Evolutionary conservation across 2,113 vertebrate genomes (phyloP).

Genomic region (Actinemys pallida): DNA sequence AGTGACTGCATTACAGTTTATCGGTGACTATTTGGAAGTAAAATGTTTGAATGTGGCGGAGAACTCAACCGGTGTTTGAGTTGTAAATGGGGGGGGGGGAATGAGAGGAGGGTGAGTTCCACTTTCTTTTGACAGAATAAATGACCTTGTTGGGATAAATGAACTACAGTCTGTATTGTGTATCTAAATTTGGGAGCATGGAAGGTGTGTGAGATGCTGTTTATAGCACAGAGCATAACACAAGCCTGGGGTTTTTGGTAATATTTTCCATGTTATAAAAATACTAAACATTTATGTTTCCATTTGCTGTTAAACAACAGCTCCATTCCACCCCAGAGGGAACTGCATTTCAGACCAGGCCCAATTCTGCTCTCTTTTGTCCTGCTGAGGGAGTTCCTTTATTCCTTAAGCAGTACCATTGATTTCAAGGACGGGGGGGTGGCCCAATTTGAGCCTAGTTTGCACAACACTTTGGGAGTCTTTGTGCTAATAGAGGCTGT

Average conservation of each 20-base stretch:
- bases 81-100: not conserved
- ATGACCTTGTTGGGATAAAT: not conserved
- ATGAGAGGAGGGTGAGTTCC: not conserved
- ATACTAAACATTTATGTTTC: not conserved
- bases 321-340: not conserved
- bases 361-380: not conserved
- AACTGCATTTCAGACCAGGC: not conserved
- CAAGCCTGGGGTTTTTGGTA: not conserved
- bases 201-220: not conserved
- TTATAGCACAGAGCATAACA: not conserved
- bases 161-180: not conserved
- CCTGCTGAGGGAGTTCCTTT: not conserved
- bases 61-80: not conserved
- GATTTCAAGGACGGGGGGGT: not conserved
- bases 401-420: not conserved
- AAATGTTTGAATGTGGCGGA: not conserved
- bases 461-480: rapidly evolving
- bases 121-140: not conserved
- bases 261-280: not conserved
- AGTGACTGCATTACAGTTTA: not conserved
- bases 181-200: not conserved
- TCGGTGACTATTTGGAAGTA: not conserved
- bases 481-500: rapidly evolving
- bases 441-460: rapidly evolving
- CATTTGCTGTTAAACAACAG: not conserved